These are phyloP conservation scores for Brachyalestes nurse DNA, from an alignment of 2,797 vertebrate genomes.

Conservation along the genomic window DNA sequence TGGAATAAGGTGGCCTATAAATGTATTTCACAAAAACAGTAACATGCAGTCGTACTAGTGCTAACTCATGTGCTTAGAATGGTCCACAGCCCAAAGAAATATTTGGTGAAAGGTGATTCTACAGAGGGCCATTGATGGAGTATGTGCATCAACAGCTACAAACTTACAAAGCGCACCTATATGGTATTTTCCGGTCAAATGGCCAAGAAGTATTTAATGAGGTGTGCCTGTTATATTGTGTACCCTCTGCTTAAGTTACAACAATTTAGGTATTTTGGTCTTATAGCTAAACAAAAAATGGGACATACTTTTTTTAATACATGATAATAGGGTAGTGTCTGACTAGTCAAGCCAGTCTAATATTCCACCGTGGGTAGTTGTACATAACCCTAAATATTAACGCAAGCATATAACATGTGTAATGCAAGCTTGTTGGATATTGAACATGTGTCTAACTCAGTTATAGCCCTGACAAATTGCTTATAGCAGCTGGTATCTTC, in stretches of 20 bases:
- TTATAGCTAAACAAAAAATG: background rate
- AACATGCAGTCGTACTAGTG: too few species aligned
- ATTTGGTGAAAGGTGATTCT: too few species aligned
- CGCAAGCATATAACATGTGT: background rate
- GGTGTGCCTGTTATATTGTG: too few species aligned
- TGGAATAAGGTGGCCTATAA: too few species aligned
- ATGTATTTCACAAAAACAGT: too few species aligned
- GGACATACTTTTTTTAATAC: background rate
- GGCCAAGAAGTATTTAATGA: too few species aligned
- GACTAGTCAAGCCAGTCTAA: background rate
- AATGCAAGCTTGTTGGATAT: background rate
- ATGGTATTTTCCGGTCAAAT: too few species aligned
- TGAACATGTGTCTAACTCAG: slow-evolving; percentile 10
- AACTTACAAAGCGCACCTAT: too few species aligned
- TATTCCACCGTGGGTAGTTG: background rate
- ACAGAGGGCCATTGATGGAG: too few species aligned
- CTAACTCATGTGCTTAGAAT: too few species aligned
- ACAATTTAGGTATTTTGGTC: background rate
- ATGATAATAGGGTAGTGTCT: background rate
- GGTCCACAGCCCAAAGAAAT: too few species aligned
- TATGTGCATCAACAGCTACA: too few species aligned
- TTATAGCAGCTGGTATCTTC: slow-evolving; percentile 26
- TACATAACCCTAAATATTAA: background rate
- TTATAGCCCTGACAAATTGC: background rate
- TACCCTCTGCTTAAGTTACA: background rate